Conservation (phyloP, 2,113 vertebrate genomes). For the Burhinus bistriatus region DNA sequence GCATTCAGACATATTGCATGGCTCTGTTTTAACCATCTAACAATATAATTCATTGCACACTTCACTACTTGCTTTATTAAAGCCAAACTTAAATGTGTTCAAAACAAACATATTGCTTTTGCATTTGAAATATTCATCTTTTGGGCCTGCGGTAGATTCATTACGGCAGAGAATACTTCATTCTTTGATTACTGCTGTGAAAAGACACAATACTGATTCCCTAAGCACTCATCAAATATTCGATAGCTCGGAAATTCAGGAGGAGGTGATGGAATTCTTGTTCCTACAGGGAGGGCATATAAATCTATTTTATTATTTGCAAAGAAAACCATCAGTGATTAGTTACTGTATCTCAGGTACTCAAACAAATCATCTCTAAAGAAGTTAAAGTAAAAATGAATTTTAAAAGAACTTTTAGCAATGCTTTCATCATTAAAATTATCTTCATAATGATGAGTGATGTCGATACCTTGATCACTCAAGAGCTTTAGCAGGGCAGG, state of each 20-base stretch:
- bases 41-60: conserved; percentile 53
- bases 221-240: conserved; percentile 54
- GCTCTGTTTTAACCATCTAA: conserved; percentile 32
- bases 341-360: conserved; percentile 42
- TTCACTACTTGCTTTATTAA: conserved; percentile 65
- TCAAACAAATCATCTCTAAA: conserved; percentile 58
- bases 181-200: conserved; percentile 49
- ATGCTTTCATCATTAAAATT: conserved; percentile 62
- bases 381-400: conserved; percentile 57
- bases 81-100: conserved; percentile 61
- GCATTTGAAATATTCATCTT: conserved; percentile 10
- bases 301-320: conserved; percentile 59
- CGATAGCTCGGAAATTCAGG: conserved; percentile 58
- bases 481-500: conserved; percentile 9
- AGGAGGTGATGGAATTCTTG: conserved; percentile 60
- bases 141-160: conserved; percentile 1
- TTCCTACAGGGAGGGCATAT: conserved; percentile 54
- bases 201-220: conserved; percentile 52
- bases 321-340: conserved; percentile 64
- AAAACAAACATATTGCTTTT: conserved; percentile 48
- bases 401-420: conserved; percentile 63
- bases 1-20: conserved; percentile 26
- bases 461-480: conserved; percentile 28
- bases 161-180: conserved; percentile 51
- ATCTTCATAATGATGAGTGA: conserved; percentile 45